Base-by-base conservation (phyloP, 30 jellyfish, hydroid and myxozoan genomes). In the Cassiopea andromeda region DNA sequence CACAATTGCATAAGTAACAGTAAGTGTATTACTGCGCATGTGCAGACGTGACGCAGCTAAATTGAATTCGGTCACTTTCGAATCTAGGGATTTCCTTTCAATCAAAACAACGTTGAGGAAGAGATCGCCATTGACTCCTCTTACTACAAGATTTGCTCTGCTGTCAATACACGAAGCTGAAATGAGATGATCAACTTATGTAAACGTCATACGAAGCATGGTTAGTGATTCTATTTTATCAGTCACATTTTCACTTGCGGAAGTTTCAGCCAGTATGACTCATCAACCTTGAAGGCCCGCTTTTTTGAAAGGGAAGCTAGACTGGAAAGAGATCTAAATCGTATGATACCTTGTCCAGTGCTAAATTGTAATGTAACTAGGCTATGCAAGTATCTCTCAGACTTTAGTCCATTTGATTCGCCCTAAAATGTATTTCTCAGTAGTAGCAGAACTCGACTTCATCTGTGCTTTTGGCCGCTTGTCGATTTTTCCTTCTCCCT, bases 1-100 rank as follows among this genome's bases (percentile, higher is more conserved):
- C 10, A 10, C 7, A 54, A 7, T 64, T 64, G 15, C 73, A 64
- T 9, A 64, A 64, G 43, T 13, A 64, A 9, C 27, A 4, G 43
- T 4, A 4, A 64, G 2, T 15, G 19, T 54, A 77, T 27, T 47
- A 3, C 27, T 77, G 74, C 82, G 90, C 90, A 81, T 66, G 90
- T 73, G 90, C 72, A 81, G 90, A 64, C 69, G 82, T 81, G 90
- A 81, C 90, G 90, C 90, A 81, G 90, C 82, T 16, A 77, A 27
- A 17, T 19, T 2, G 73, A 1, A 81, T 60, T 61, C 77, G 60
- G 44, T 58, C 76, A 60, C 4, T 54, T 47, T 46, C 19, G 82
- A 81, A 69, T 48, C 38, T 38, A 43, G 90, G 90, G 90, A 81
- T 81, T 81, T 81, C 90, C 90, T 81, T 81, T 81, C 59, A 61